These are phyloP conservation scores for Nymphicus hollandicus DNA, from an alignment of 2,113 vertebrate genomes.

Conservation along the genomic window DNA sequence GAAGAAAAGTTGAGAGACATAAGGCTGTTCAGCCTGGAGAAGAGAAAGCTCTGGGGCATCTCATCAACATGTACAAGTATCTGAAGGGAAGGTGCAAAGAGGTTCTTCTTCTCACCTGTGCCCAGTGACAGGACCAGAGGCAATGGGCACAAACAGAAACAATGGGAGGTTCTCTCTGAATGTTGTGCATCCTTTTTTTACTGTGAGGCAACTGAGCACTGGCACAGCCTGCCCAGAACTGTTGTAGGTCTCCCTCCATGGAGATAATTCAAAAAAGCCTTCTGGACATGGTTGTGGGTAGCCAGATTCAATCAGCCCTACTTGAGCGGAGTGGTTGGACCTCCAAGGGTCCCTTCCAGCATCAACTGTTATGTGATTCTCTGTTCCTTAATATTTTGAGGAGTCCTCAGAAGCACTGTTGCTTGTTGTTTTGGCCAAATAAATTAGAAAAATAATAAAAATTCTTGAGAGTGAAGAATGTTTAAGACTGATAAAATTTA, in stretches of 20 bases:
- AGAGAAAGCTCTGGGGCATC: neutral
- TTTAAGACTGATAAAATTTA: neutral
- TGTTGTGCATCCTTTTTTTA: neutral
- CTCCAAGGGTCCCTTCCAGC: fast-evolving
- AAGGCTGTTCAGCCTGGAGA: neutral
- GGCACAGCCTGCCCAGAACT: neutral
- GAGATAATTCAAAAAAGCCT: neutral
- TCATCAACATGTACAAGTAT: neutral
- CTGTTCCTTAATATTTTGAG: neutral
- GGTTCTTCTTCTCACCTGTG: neutral
- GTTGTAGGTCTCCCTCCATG: neutral
- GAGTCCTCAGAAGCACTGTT: neutral
- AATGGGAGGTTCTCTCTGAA: neutral
- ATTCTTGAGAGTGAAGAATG: neutral
- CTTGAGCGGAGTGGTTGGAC: neutral
- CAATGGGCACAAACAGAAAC: neutral
- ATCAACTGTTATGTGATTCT: neutral
- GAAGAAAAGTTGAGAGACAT: neutral
- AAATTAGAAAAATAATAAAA: neutral
- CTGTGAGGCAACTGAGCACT: neutral
- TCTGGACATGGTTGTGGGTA: neutral
- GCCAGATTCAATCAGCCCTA: neutral
- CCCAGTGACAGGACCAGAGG: neutral
- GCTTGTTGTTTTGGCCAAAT: neutral
- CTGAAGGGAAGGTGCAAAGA: neutral